A percentile compares a stretch with the other conserved stretches of the same genome.
Evolutionary conservation across 2,888 invertebrate genomes (phyloP).

Genomic region (Zelleria hepariella): DNA sequence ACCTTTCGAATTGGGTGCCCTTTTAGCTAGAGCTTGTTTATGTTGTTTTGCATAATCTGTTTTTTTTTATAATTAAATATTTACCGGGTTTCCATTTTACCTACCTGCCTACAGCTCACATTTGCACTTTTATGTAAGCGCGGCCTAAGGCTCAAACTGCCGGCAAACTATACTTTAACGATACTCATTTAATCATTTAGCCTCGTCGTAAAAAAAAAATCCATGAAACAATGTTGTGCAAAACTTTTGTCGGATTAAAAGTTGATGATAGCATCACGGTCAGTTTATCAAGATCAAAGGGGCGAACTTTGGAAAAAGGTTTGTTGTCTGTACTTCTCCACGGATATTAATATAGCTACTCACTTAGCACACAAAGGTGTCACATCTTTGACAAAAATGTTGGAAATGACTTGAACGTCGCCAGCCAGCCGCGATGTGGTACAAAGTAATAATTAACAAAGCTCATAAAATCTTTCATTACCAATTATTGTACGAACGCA

Average conservation of each 20-base stretch:
- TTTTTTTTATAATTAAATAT: no score
- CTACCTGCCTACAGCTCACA: not conserved
- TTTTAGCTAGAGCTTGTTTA: no score
- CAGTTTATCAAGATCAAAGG: not conserved
- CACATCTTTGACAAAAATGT: not conserved
- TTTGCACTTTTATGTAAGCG: not conserved
- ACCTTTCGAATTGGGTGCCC: no score
- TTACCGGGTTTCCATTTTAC: no score
- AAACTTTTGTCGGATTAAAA: not conserved
- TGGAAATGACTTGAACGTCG: not conserved
- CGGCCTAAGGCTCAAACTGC: constrained; percentile 39
- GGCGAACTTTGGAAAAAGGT: not conserved
- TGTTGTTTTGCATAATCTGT: no score
- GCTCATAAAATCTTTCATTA: not conserved
- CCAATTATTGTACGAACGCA: not conserved
- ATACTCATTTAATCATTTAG: not conserved
- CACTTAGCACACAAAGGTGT: not conserved
- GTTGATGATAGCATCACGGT: not conserved
- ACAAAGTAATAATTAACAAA: not conserved
- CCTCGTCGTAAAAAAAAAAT: not conserved
- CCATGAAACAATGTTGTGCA: not conserved
- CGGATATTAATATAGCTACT: no score
- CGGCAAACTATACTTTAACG: constrained; percentile 21
- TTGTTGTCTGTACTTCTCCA: not conserved
- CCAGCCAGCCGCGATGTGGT: not conserved